Base-by-base conservation (phyloP, 1,140 invertebrate species). In the Nylanderia fulva region DNA sequence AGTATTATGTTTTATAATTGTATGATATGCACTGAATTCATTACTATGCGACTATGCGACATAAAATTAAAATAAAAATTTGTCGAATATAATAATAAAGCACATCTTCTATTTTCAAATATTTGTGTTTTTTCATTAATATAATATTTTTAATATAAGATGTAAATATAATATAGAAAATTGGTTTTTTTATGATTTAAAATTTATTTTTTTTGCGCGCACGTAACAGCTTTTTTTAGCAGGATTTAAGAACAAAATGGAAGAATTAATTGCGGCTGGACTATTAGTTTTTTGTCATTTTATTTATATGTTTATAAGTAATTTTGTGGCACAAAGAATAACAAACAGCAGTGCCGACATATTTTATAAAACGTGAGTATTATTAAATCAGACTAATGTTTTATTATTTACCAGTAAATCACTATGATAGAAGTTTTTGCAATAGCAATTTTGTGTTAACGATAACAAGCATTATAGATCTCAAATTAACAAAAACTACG, bases 1-100 rank as follows among this genome's bases (percentile, higher is more conserved):
- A 87, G 86, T 87, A n/a, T 21, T 8, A 11, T 45, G 21, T 2
- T n/a, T n/a, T n/a, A n/a, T 21, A 82, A 60, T 29, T 15, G 15
- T n/a, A n/a, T 24, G 36, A n/a, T n/a, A n/a, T 15, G 9, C 8
- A 9, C 4, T 71, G 27, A 29, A 61, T 21, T 33, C n/a, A 56
- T 72, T 72, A 36, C n/a, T 68, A n/a, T n/a, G n/a, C n/a, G n/a
- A n/a, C n/a, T n/a, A n/a, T n/a, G 15, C 1, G 33, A 27, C 2
- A 13, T 0, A 42, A 79, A 29, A 9, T 66, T 13, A 42, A 48
- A 48, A 11, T 71, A 18, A 71, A 3, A 66, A 11, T 27, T 74
- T 27, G 5, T 60, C 15, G 18, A n/a, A 4, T 42, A 72, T 4
- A 48, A 18, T 54, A 39, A 9, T 15, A 42, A 27, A 52, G 52